Evolutionary conservation across 1,140 invertebrate species (phyloP).

Genomic region (Calephelis virginiensis): DNA sequence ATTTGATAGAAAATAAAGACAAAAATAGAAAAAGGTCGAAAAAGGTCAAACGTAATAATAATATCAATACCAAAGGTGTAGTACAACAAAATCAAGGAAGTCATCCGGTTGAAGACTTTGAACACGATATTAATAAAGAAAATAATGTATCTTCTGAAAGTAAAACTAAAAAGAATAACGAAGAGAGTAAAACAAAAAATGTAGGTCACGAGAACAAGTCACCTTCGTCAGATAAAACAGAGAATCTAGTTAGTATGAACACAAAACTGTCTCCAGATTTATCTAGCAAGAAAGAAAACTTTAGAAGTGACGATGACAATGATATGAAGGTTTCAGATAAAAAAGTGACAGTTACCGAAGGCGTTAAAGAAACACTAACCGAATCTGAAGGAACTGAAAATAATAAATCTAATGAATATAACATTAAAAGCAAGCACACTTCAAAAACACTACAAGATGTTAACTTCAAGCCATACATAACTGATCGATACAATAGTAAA

Average conservation of each 20-base stretch:
- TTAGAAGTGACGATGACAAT: background rate
- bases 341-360: background rate
- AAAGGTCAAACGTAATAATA: constrained; percentile 20
- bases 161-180: constrained; percentile 22
- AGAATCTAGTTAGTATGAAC: background rate
- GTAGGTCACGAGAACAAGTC: constrained; percentile 16
- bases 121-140: constrained; percentile 36
- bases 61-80: constrained; percentile 12
- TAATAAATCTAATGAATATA: background rate
- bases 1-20: background rate
- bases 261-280: background rate
- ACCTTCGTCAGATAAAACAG: constrained; percentile 1
- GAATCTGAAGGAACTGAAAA: background rate
- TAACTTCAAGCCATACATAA: background rate
- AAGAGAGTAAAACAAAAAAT: constrained; percentile 19
- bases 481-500: background rate
- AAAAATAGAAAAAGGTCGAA: constrained; percentile 24
- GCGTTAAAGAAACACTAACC: background rate
- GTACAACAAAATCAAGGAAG: constrained; percentile 5
- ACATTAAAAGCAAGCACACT: background rate
- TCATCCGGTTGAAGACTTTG: constrained; percentile 11
- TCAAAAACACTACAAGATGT: background rate
- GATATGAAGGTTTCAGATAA: background rate
- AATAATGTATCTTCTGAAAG: constrained; percentile 25
- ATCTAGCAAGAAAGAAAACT: background rate